Percentiles rank a stretch among this genome's conserved stretches.
Evolutionary conservation across 1,140 invertebrate species (phyloP).

Genomic region (Magallana ariakensis): DNA sequence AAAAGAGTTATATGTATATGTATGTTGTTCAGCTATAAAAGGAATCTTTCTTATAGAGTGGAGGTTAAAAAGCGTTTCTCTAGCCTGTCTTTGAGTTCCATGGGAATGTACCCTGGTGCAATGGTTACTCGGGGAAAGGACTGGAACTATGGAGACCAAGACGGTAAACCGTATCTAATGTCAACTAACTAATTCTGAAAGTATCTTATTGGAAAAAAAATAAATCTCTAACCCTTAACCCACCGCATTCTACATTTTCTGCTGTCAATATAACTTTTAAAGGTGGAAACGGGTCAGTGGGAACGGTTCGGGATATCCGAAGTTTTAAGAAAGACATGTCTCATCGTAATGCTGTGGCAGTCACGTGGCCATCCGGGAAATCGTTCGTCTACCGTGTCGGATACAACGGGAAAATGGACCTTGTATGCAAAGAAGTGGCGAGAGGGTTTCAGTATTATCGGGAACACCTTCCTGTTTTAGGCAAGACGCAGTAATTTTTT

Average conservation of each 20-base stretch:
- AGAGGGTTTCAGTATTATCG: constrained; percentile 36
- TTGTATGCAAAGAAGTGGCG: constrained; percentile 39
- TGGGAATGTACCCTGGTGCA: constrained; percentile 91
- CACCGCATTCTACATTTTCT: too few relatives aligned
- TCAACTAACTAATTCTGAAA: too few relatives aligned
- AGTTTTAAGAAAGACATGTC: constrained; percentile 30
- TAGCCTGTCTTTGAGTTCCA: constrained; percentile 77
- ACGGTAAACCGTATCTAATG: constrained; percentile 56
- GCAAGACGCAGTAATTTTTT: neutral
- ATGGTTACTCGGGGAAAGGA: constrained; percentile 83
- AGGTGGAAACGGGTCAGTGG: constrained; percentile 1
- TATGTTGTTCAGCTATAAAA: too few relatives aligned
- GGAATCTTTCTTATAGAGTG: constrained; percentile 38
- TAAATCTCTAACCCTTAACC: too few relatives aligned
- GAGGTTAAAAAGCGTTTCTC: constrained; percentile 60
- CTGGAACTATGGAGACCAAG: constrained; percentile 76
- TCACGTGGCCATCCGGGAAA: constrained; percentile 34
- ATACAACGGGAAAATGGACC: constrained; percentile 40
- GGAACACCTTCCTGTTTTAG: constrained; percentile 32
- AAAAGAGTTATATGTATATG: too few relatives aligned
- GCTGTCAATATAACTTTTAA: neutral
- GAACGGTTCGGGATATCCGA: constrained; percentile 31
- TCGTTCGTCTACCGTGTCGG: constrained; percentile 29
- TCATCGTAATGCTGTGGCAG: constrained; percentile 33
- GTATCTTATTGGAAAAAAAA: too few relatives aligned